Conservation (phyloP, 2,113 vertebrate species). For the Urocitellus parryii region DNA sequence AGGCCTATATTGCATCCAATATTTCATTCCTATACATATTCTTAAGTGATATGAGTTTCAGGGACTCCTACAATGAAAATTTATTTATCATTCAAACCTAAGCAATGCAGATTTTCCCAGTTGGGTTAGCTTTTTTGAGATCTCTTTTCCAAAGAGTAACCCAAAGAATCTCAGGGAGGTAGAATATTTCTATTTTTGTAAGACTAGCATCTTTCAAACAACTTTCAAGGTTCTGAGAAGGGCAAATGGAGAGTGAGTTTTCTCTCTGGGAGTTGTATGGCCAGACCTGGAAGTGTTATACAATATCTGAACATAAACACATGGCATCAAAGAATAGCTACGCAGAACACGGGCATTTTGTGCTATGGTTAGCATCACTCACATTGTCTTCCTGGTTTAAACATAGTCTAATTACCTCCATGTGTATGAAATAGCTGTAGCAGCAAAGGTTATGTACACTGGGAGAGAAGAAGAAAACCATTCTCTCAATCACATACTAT, state of each 20-base stretch:
- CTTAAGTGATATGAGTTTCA: background rate
- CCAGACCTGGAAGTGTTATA: background rate
- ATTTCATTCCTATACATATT: background rate
- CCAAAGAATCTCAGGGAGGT: background rate
- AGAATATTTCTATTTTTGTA: background rate
- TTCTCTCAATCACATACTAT: background rate
- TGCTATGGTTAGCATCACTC: background rate
- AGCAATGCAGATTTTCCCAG: background rate
- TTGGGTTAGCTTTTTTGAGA: background rate
- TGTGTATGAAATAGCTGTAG: background rate
- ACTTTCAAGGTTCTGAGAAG: background rate
- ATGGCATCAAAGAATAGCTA: background rate
- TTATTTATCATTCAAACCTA: constrained; percentile 1
- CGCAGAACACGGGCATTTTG: background rate
- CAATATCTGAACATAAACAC: background rate
- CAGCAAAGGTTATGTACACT: background rate
- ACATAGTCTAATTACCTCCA: background rate
- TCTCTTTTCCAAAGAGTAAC: background rate
- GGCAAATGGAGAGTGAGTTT: background rate
- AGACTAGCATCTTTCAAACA: background rate
- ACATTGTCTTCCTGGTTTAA: background rate
- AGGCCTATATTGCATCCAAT: background rate
- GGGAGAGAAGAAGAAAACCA: background rate
- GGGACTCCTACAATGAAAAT: background rate
- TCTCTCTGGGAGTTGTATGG: background rate